Evolutionary conservation across 2,888 invertebrate genomes (phyloP).

Genomic region (Salpingus planirostris): DNA sequence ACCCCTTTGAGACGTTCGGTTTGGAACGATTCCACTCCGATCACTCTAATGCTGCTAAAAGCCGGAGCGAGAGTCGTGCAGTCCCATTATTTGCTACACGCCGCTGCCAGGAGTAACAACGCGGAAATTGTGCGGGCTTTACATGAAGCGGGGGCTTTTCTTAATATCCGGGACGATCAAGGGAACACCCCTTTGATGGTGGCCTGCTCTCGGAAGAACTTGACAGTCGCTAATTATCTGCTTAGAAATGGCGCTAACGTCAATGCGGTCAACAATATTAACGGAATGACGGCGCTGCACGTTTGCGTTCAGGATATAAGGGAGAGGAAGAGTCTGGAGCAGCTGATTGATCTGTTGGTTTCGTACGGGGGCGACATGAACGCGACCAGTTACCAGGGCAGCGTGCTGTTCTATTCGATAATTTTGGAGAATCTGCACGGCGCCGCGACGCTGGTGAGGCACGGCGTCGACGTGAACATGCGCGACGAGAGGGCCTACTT

Average conservation of each 20-base stretch:
- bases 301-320: constrained; percentile 51
- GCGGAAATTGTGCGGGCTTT: constrained; percentile 50
- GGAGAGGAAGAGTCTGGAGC: constrained; percentile 45
- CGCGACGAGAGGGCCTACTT: constrained; percentile 49
- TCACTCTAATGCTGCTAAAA: constrained; percentile 51
- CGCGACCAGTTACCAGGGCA: constrained; percentile 35
- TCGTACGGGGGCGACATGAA: constrained; percentile 34
- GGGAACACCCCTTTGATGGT: constrained; percentile 62
- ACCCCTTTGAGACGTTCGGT: constrained; percentile 66
- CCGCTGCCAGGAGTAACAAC: constrained; percentile 55
- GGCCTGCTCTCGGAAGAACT: constrained; percentile 41
- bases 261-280: constrained; percentile 34
- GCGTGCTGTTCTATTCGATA: constrained; percentile 42
- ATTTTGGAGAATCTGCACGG: constrained; percentile 41
- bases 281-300: constrained; percentile 48
- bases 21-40: constrained; percentile 50
- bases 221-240: constrained; percentile 45
- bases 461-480: constrained; percentile 56
- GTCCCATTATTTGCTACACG: constrained; percentile 60
- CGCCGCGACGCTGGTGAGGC: constrained; percentile 49
- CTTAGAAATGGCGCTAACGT: constrained; percentile 45
- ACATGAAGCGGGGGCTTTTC: constrained; percentile 48
- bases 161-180: constrained; percentile 55
- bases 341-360: constrained; percentile 43
- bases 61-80: constrained; percentile 63